Percentiles rank a stretch among this genome's conserved stretches.
Conservation (phyloP, 2,797 vertebrate species). For the Halcyon badia region DNA sequence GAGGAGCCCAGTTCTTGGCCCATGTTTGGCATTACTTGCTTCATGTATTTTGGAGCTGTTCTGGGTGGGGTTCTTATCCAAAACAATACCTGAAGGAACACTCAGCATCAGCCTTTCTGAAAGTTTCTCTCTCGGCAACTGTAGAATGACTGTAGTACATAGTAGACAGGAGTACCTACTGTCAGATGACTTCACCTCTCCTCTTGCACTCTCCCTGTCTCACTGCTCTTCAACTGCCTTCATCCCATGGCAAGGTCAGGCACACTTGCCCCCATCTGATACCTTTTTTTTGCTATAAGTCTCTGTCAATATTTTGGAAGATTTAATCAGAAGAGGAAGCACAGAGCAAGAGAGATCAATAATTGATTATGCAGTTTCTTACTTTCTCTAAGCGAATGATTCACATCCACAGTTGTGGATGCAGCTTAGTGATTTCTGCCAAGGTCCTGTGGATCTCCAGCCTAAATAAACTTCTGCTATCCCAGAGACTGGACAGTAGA, state of each 20-base stretch:
- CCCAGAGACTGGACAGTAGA: background rate
- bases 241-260: background rate
- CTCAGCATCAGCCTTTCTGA: background rate
- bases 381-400: background rate
- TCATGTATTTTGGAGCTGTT: background rate
- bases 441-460: background rate
- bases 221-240: background rate
- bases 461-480: background rate
- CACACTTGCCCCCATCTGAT: background rate
- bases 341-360: slow-evolving; percentile 37
- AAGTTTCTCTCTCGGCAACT: background rate
- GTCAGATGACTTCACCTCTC: background rate
- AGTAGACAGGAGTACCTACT: no score
- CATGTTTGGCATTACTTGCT: background rate
- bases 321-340: slow-evolving; percentile 58
- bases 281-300: background rate
- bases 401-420: background rate
- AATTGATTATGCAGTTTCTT: slow-evolving; percentile 60
- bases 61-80: background rate
- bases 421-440: background rate
- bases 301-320: slow-evolving; percentile 35
- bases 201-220: background rate
- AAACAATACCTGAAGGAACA: background rate
- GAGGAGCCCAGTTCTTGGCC: background rate
- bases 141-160: background rate